A percentile compares a stretch with the other conserved stretches of the same genome.
These are phyloP conservation scores for Carduelis carduelis DNA, from an alignment of 2,797 vertebrate species.

Conservation along the genomic window DNA sequence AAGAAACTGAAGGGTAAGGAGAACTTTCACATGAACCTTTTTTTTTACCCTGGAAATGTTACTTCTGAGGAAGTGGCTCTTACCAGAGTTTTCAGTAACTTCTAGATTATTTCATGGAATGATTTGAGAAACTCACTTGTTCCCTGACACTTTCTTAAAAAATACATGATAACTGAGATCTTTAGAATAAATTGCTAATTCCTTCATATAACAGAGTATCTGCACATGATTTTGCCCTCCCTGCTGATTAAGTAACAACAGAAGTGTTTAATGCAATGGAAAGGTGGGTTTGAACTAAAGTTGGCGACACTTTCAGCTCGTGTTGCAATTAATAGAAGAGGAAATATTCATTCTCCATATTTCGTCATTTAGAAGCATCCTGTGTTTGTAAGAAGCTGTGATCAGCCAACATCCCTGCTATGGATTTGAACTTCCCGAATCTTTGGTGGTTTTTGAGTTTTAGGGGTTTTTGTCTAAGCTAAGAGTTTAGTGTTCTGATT, in stretches of 20 bases:
- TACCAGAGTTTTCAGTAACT: slow-evolving; percentile 10
- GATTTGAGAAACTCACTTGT: neutral
- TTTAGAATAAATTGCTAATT: neutral
- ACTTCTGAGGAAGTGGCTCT: slow-evolving; percentile 32
- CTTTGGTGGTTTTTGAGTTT: neutral
- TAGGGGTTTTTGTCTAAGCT: neutral
- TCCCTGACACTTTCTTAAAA: neutral
- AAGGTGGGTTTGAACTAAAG: neutral
- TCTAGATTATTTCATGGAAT: slow-evolving; percentile 11
- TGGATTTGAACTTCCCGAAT: slow-evolving; percentile 3
- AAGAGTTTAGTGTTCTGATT: neutral
- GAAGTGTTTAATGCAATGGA: slow-evolving; percentile 16
- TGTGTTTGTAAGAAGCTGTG: slow-evolving; percentile 41
- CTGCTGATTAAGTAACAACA: slow-evolving; percentile 1
- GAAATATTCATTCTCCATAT: slow-evolving; percentile 22
- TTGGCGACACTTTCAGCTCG: neutral
- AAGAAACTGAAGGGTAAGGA: neutral
- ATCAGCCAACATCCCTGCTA: neutral
- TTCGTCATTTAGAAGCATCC: slow-evolving; percentile 55
- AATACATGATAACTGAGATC: neutral
- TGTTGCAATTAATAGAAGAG: slow-evolving; percentile 37
- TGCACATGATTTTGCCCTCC: neutral
- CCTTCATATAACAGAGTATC: neutral
- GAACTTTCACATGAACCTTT: slow-evolving; percentile 1
- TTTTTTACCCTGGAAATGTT: neutral